Evolutionary conservation across 1,140 invertebrate genomes (phyloP).

Genomic region (Plectrocnemia conspersa): DNA sequence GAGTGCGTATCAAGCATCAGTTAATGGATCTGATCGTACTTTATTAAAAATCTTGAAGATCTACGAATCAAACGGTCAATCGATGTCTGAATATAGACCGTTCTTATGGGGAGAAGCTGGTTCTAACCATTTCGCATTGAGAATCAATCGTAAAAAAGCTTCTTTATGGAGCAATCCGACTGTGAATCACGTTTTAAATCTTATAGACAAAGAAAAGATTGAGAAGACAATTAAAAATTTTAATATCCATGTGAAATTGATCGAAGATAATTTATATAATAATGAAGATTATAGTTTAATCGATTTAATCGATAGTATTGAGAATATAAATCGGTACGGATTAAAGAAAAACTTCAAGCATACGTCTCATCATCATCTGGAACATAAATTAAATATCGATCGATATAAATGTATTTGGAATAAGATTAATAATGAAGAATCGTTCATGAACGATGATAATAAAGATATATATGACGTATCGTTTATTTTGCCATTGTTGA

Average conservation of each 20-base stretch:
- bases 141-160: constrained; percentile 51
- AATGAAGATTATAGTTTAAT: constrained; percentile 22
- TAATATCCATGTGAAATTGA: constrained; percentile 44
- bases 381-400: constrained; percentile 11
- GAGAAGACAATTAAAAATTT: constrained; percentile 65
- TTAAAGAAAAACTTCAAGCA: constrained; percentile 32
- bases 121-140: constrained; percentile 67
- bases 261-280: constrained; percentile 32
- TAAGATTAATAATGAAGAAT: constrained; percentile 6
- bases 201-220: constrained; percentile 60
- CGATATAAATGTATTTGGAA: constrained; percentile 12
- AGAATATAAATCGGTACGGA: constrained; percentile 29
- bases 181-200: constrained; percentile 64
- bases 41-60: constrained; percentile 58
- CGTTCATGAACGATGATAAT: not conserved
- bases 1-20: constrained; percentile 64
- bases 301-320: constrained; percentile 13
- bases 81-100: constrained; percentile 65
- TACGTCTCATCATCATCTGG: constrained; percentile 22
- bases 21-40: constrained; percentile 58
- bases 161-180: constrained; percentile 65
- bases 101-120: constrained; percentile 76
- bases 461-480: constrained; percentile 62
- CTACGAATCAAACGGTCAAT: constrained; percentile 58
- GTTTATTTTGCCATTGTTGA: constrained; percentile 67